Conservation (phyloP, 2,888 invertebrate species). For the Eilema caniola region DNA sequence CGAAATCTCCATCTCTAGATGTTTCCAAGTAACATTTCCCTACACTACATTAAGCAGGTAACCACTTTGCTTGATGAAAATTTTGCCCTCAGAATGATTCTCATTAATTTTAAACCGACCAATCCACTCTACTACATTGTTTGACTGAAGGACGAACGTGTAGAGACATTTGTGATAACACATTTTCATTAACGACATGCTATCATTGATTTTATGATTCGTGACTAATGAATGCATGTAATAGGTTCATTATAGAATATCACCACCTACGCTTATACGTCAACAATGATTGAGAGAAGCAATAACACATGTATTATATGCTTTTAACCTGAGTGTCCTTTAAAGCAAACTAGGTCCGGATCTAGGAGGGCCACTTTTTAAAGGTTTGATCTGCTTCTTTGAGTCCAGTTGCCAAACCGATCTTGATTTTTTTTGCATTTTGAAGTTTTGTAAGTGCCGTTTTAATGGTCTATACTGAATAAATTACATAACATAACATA, state of each 20-base stretch:
- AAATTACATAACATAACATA: no score
- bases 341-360: no score
- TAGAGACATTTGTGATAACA: conserved; percentile 21
- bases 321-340: background rate
- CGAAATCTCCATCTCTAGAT: conserved; percentile 17
- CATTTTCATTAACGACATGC: conserved; percentile 18
- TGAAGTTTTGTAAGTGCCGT: no score
- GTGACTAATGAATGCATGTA: background rate
- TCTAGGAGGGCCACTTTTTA: no score
- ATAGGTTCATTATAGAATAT: background rate
- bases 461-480: no score
- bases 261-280: background rate
- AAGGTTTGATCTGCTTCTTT: no score
- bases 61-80: conserved; percentile 52
- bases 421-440: no score
- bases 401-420: no score
- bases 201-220: conserved; percentile 15
- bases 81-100: conserved; percentile 43
- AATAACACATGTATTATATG: background rate
- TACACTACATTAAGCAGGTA: conserved; percentile 37
- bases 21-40: conserved; percentile 30
- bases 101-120: conserved; percentile 53
- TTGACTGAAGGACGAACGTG: conserved; percentile 24
- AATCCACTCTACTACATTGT: conserved; percentile 34
- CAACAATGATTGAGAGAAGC: background rate